Evolutionary conservation across 2,113 vertebrate species (phyloP), one percentile per base, ranked within the genome.

Genomic region (Spermophilus dauricus): DNA sequence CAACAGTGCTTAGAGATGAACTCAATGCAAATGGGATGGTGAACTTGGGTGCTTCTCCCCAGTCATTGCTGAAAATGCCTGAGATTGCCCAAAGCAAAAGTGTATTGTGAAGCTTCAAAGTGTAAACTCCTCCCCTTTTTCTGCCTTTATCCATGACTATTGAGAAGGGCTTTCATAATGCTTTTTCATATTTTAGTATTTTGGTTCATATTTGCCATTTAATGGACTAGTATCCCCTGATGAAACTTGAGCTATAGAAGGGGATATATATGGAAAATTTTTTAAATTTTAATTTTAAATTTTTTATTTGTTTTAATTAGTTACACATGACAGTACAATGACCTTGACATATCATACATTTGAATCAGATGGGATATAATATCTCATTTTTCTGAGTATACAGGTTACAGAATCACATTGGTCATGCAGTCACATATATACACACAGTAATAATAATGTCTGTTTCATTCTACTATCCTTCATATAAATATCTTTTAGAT

Each of bases 191-290:
- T 73, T 86, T 90, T 76, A 34, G 8, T 32, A 89, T 84, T 87
- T 86, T 84, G 67, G 8, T 65, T 92, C 30, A 3, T 61, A 92
- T 83, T 90, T 90, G 63, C 69, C 32, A 92, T 42, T 87, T 70
- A 53, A 48, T 73, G 69, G 83, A 42, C 24, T 86, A 58, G 45
- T 86, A 17, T 28, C 90, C 20, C 39, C n/a, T 91, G 70, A 10
- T 75, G n/a, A 92, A 92, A 20, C 34, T 92, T 94, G 70, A 76
- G n/a, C 32, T 94, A 42, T 81, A 84, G 18, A 67, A 72, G 58
- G 42, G 56, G 70, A 76, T 76, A 85, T 26, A 65, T 82, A 78
- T 1, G 42, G 61, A 9, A 9, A 85, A 42, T 76, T 53, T 32
- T 63, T 61, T n/a, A 70, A 51, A 51, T 45, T 45, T 45, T 1